phyloP scores from a whole-genome alignment of 2,797 vertebrate genomes.

The Etheostoma nigrum region DNA sequence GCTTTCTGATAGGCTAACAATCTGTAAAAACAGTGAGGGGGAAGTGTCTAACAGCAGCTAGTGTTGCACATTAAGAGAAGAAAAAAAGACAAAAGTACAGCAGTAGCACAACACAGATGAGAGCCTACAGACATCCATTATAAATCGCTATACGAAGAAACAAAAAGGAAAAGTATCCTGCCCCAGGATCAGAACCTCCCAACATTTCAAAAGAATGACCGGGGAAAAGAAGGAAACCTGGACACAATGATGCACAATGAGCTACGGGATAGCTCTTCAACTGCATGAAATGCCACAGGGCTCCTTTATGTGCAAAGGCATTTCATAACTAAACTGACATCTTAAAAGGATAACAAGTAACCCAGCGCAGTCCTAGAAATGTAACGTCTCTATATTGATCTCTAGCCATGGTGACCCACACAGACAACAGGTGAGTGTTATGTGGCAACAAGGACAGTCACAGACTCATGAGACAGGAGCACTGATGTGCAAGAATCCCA shows the following conservation, averaged over 20 bases:
- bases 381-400: slow-evolving; percentile 25
- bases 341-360: slow-evolving; percentile 2
- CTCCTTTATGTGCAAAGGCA: neutral
- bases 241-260: slow-evolving; percentile 8
- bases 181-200: slow-evolving; percentile 4
- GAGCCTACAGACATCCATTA: slow-evolving; percentile 46
- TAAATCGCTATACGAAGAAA: slow-evolving; percentile 13
- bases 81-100: slow-evolving; percentile 26
- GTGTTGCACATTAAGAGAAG: slow-evolving; percentile 24
- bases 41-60: slow-evolving; percentile 67
- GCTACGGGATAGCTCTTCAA: neutral
- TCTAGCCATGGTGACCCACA: slow-evolving; percentile 3
- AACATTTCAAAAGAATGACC: slow-evolving; percentile 14
- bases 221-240: slow-evolving; percentile 4
- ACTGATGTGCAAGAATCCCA: neutral
- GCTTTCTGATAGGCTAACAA: slow-evolving; percentile 75
- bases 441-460: slow-evolving; percentile 7
- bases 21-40: slow-evolving; percentile 72
- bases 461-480: slow-evolving; percentile 13
- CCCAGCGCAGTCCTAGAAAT: slow-evolving; percentile 20
- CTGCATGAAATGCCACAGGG: neutral
- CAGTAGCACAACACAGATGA: slow-evolving; percentile 46
- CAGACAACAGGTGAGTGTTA: slow-evolving; percentile 16
- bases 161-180: neutral
- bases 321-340: neutral